Evolutionary conservation across 2,113 vertebrate genomes (phyloP), one percentile per base, ranked within the genome.

Genomic region (Bubo blakistoni): DNA sequence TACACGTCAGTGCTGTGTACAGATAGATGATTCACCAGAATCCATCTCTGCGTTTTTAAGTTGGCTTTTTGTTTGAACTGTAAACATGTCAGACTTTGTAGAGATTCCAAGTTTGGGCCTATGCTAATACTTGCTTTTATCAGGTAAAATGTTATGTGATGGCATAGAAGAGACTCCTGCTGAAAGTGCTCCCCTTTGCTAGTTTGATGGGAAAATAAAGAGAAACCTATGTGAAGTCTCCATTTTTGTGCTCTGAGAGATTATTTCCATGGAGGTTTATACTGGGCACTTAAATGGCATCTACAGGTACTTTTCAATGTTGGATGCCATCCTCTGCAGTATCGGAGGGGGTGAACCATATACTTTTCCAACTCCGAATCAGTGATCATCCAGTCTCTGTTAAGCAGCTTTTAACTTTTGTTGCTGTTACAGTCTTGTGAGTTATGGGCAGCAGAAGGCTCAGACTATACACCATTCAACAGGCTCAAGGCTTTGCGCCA

Each of bases 1-100:
- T 72, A 13, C 59, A 73, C 61, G 21, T 96, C 95, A 97, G 40
- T 30, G 69, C 86, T 92, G 80, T 47, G 92, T 93, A 84, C 59
- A 30, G 82, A 79, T 58, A 88, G 88, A 88, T 97, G 96, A 97
- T 96, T 97, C 97, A 97, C 84, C 86, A 76, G 47, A 42, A 76
- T 81, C 86, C 57, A 36, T 81, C 86, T 79, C 94, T 61, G 47
- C 76, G 52, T 54, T 92, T 87, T 91, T 81, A 57, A 81, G 88
- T 9, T 81, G 59, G 6, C 42, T 94, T 90, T 79, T 88, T 91
- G 80, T 96, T 97, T 95, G 92, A 96, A 93, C 84, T 83, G 36
- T 81, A 94, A 94, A 63, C 49, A 62, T 29, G 49, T 88, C 92
- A 94, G 92, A 27, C 76, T 88, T 90, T 81, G 81, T 70, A 81